Conservation (phyloP, 2,888 invertebrate genomes). For the Drosophila villosipedis region DNA sequence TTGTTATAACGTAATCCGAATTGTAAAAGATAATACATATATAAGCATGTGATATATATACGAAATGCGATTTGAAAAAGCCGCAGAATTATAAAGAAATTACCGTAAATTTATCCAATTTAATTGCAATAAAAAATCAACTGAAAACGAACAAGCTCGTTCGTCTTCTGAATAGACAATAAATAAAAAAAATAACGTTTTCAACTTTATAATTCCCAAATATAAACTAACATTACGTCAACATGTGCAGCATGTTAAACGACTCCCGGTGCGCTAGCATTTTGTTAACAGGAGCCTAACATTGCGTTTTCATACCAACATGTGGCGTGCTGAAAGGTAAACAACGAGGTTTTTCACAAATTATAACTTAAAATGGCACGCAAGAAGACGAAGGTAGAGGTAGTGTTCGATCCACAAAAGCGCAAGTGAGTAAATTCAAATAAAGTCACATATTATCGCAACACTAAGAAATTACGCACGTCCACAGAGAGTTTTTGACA, state of each 20-base stretch:
- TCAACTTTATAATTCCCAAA: background rate
- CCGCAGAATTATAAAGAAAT: constrained; percentile 44
- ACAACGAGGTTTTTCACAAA: constrained; percentile 46
- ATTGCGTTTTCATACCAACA: constrained; percentile 30
- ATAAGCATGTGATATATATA: constrained; percentile 77
- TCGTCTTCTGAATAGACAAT: constrained; percentile 27
- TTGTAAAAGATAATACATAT: constrained; percentile 67
- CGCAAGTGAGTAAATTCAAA: constrained; percentile 86
- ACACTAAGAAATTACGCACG: background rate
- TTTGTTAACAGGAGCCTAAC: constrained; percentile 3
- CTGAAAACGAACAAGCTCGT: constrained; percentile 11
- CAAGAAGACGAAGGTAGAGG: constrained; percentile 73
- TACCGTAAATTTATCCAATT: constrained; percentile 29
- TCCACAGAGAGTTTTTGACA: constrained; percentile 90
- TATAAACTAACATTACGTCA: background rate
- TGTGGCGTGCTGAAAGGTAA: constrained; percentile 47
- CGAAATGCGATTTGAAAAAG: constrained; percentile 70
- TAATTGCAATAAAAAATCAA: constrained; percentile 45
- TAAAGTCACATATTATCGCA: background rate
- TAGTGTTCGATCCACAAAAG: constrained; percentile 88
- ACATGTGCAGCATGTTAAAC: background rate
- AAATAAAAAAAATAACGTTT: background rate
- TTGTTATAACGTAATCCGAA: constrained; percentile 62
- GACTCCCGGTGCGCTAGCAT: background rate
- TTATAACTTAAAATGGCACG: constrained; percentile 63